Evolutionary conservation across 2,888 invertebrate species (phyloP), one percentile per base, ranked within the genome.

Genomic region (Thera britannica): DNA sequence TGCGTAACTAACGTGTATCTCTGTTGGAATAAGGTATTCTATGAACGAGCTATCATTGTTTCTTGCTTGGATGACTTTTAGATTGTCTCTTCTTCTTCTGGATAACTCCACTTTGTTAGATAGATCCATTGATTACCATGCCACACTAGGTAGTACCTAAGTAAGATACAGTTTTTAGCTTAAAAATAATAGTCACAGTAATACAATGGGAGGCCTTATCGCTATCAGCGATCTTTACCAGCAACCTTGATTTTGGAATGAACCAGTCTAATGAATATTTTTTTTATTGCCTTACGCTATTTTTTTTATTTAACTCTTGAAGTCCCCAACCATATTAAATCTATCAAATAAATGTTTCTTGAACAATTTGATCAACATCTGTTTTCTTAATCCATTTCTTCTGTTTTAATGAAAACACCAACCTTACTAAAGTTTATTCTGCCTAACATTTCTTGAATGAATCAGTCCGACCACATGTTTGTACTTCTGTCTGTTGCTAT

Each of bases 1-100:
- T 88, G 84, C 80, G 73, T 77, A 76, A 78, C 75, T 72, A 75
- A 74, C 75, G 58, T 75, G 8, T 65, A 35, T 34, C 38, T 58
- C 52, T 57, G 52, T 62, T 69, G 55, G 54, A 56, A 38, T 48
- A 62, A n/a, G 55, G 38, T 67, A 23, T 46, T 35, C 58, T 11
- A n/a, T 48, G 48, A 49, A 58, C 35, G 35, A 58, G 46, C 44
- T n/a, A 6, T 51, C 34, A 52, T 38, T 52, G 51, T 66, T 57
- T 61, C 52, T 35, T 35, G 56, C 8, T 54, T 54, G 52, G 61
- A 23, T 34, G 23, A 52, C n/a, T 57, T 41, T 41, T 9, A 46
- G 6, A 2, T 52, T 52, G 34, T 23, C 52, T 52, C 9, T 9
- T 46, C 9, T 46, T 46, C 2, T 44, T 38, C 38, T 41, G 41